Evolutionary conservation across 2,113 vertebrate species (phyloP).

Genomic region (Steatornis caripensis): DNA sequence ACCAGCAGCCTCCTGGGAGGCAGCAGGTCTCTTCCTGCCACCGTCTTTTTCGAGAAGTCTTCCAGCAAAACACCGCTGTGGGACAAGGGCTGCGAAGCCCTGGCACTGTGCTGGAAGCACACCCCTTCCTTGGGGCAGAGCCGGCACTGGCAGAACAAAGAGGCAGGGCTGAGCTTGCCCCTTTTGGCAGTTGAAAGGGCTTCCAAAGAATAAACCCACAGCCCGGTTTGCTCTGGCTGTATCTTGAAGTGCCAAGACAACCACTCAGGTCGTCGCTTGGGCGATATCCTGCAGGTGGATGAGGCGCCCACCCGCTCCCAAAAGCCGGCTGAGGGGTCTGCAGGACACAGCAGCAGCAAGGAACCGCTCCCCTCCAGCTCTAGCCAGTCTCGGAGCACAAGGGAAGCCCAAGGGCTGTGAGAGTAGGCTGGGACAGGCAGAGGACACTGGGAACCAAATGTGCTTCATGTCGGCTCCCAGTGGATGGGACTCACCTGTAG

Average conservation of each 20-base stretch:
- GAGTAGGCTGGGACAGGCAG: background rate
- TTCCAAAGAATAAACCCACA: background rate
- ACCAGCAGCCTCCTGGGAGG: background rate
- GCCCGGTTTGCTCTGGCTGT: background rate
- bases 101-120: rapidly evolving
- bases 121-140: background rate
- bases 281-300: background rate
- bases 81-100: background rate
- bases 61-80: background rate
- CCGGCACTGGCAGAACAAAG: background rate
- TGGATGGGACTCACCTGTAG: background rate
- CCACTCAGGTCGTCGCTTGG: background rate
- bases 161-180: background rate
- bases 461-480: background rate
- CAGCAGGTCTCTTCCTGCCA: background rate
- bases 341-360: background rate
- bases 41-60: background rate
- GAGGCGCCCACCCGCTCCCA: background rate
- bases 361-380: background rate
- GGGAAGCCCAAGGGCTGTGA: background rate
- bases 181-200: background rate
- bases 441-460: background rate
- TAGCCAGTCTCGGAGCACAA: background rate
- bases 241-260: background rate
- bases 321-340: background rate